These are phyloP conservation scores for Amblyraja radiata DNA, from an alignment of 2,797 vertebrate species.

Conservation along the genomic window DNA sequence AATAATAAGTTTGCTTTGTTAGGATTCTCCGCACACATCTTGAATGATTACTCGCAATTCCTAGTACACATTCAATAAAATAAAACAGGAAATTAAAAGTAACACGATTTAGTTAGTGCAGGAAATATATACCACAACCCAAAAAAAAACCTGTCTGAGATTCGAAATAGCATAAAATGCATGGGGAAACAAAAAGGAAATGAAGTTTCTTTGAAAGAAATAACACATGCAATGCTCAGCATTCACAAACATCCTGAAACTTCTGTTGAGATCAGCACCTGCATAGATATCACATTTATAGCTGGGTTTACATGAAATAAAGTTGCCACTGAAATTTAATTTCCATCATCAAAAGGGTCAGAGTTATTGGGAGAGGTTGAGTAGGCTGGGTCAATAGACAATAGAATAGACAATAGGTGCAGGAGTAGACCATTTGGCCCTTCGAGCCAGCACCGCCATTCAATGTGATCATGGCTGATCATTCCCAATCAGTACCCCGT, in stretches of 20 bases:
- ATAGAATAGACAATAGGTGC: no score
- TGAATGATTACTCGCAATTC: background rate
- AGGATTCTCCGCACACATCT: background rate
- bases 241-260: no score
- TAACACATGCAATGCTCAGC: background rate
- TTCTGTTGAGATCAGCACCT: no score
- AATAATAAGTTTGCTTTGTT: background rate
- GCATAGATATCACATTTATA: background rate
- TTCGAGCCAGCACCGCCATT: no score
- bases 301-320: background rate
- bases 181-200: background rate
- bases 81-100: background rate
- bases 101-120: background rate
- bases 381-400: no score
- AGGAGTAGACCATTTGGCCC: no score
- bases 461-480: no score
- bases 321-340: constrained; percentile 1
- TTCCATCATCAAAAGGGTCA: background rate
- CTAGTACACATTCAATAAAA: background rate
- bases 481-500: no score
- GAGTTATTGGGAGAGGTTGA: no score
- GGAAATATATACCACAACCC: background rate
- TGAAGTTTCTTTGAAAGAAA: background rate
- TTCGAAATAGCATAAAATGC: background rate
- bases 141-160: background rate